Conservation (phyloP, 53 echinoderm and acorn worm species). For the Patiria pectinifera region DNA sequence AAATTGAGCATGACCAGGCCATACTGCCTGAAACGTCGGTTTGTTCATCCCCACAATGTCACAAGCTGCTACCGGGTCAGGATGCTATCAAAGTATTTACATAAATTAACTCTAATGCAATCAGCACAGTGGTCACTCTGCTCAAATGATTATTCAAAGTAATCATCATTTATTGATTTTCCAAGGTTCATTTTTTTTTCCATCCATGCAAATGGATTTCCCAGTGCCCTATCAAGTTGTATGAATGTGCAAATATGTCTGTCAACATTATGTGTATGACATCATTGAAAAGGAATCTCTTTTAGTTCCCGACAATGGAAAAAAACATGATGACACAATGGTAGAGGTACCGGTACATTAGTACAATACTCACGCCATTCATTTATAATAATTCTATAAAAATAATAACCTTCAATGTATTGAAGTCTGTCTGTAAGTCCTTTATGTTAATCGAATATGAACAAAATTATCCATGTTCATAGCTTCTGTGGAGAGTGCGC, state of each 20-base stretch:
- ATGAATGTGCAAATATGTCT: neutral
- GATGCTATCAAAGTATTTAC: neutral
- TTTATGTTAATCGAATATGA: too few relatives aligned
- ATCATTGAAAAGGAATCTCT: neutral
- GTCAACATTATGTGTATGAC: neutral
- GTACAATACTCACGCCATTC: too few relatives aligned
- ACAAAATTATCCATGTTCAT: too few relatives aligned
- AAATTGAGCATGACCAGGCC: neutral
- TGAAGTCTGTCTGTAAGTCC: too few relatives aligned
- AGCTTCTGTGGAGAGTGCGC: too few relatives aligned
- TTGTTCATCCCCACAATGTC: neutral
- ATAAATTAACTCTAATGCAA: neutral
- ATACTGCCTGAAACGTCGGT: neutral
- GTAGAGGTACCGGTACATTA: too few relatives aligned
- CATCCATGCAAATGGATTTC: neutral
- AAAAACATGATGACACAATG: neutral
- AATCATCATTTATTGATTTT: neutral
- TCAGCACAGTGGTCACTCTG: neutral
- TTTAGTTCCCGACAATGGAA: neutral
- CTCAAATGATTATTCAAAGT: neutral
- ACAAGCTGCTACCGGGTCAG: too few relatives aligned
- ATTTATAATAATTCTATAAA: too few relatives aligned
- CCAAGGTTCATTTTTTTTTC: neutral
- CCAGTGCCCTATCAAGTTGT: neutral
- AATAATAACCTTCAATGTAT: too few relatives aligned